A percentile compares a stretch with the other conserved stretches of the same genome.
Conservation (phyloP, 2,113 vertebrate genomes). For the Empidonax traillii region DNA sequence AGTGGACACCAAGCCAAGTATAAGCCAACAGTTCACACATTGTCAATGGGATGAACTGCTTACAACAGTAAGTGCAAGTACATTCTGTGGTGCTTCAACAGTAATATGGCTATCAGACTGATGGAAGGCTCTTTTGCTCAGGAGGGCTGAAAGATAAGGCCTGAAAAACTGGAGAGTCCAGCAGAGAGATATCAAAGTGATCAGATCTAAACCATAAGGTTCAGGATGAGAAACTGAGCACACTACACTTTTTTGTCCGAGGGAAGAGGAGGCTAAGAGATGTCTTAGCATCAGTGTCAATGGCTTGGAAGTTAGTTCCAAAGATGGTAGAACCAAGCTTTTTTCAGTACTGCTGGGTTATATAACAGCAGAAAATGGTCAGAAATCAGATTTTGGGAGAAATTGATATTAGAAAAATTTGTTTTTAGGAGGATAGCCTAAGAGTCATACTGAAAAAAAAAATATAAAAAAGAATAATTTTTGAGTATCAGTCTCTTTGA, state of each 20-base stretch:
- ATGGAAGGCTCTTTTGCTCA: background rate
- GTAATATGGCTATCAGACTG: background rate
- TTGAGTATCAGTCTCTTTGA: background rate
- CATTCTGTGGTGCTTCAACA: background rate
- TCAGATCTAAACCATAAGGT: background rate
- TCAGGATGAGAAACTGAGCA: background rate
- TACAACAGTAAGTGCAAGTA: background rate
- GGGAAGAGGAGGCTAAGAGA: background rate
- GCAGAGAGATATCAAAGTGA: background rate
- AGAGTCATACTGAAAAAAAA: background rate
- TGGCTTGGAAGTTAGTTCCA: background rate
- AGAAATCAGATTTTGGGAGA: background rate
- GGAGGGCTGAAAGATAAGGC: background rate
- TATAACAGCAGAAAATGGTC: background rate
- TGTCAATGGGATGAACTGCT: background rate
- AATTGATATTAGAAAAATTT: background rate
- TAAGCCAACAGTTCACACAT: background rate
- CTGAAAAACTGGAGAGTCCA: background rate
- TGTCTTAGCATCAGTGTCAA: rapidly evolving
- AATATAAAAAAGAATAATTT: background rate
- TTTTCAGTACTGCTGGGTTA: background rate
- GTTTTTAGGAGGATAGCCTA: background rate
- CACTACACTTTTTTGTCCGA: background rate
- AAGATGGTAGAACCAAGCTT: background rate
- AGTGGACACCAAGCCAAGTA: background rate